Evolutionary conservation across 2,113 vertebrate genomes (phyloP), one percentile per base, ranked within the genome.

Genomic region (Archocentrus centrarchus): DNA sequence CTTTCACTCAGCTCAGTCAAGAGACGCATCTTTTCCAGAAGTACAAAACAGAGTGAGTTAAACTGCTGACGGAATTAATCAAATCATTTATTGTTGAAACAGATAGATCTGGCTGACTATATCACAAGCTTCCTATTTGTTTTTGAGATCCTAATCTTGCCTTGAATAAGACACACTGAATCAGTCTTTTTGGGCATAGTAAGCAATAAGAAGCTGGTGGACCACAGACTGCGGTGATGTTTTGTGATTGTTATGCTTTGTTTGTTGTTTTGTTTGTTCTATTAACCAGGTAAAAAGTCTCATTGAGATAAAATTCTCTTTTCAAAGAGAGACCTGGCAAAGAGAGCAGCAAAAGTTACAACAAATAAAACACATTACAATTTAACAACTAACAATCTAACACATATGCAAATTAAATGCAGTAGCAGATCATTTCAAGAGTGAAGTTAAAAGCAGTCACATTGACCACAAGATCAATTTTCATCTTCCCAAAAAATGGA

Each of bases 1-100:
- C 27, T 80, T 80, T 80, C 32, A 76, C 70, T 80, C 32, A 47
- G 66, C 17, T 70, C 35, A 11, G 75, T 30, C 37, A 32, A 11
- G 17, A 5, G 14, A 50, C 10, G 18, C 2, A 32, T n/a, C n/a
- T 60, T 66, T 3, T 2, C n/a, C 32, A 14, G 6, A 58, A 68
- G 3, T 76, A 41, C 41, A 44, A 79, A 59, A 61, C 22, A 70
- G 17, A 57, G n/a, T 50, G 18, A 61, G 10, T 79, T 63, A 37
- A 64, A 55, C 37, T 30, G 2, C 24, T 59, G 59, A 78, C 78
- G 32, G 18, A 61, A 59, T 73, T 3, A 81, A 62, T 75, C 53
- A 59, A 50, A 59, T 62, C 5, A 62, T 59, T 62, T 50, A 44
- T 59, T 53, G 2, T 11, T 58, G 6, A 59, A 62, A 32, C 44